Evolutionary conservation across 2,797 vertebrate species (phyloP), one percentile per base, ranked within the genome.

Genomic region (Mastacembelus armatus): DNA sequence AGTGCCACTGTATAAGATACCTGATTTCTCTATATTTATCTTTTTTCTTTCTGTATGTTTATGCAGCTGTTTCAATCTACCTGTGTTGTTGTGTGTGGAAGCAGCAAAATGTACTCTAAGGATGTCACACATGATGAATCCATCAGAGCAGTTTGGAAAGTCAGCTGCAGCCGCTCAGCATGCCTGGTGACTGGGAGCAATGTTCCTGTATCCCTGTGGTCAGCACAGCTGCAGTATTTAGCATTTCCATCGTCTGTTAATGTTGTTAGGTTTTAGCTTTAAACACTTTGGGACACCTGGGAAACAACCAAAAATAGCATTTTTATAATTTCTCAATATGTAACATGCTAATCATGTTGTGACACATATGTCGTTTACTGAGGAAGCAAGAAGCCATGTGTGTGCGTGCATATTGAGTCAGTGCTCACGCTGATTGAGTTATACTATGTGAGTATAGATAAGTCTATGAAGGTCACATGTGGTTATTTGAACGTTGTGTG

Each of bases 391-490:
- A 38, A 10, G 21, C 18, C n/a, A 18, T 30, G 48, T 54, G 44
- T 45, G 49, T 61, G 44, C 35, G 54, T 22, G 29, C 10, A 10
- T 48, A 39, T 60, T 45, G 11, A 35, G 24, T 36, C 48, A 47
- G 22, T 10, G 21, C 50, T 50, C 15, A 24, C 14, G 60, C 32
- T 36, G 32, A 80, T 29, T 71, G 32, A 65, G 63, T 48, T 61
- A 26, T 43, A 42, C 36, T 38, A 49, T 57, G 33, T 44, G 7
- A 61, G 66, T 61, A 52, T 66, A 55, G 68, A 65, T 57, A 49
- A 42, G 30, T 78, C 49, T 76, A 67, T 87, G 84, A 89, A 90
- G 85, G 90, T 90, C 81, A 81, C 57, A 66, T 70, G 77, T 78
- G 66, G 49, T 8, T 65, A 67, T 81, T 40, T 82, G 30, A 52